Evolutionary conservation across 2,113 vertebrate species (phyloP), one percentile per base, ranked within the genome.

Genomic region (Odocoileus virginianus): DNA sequence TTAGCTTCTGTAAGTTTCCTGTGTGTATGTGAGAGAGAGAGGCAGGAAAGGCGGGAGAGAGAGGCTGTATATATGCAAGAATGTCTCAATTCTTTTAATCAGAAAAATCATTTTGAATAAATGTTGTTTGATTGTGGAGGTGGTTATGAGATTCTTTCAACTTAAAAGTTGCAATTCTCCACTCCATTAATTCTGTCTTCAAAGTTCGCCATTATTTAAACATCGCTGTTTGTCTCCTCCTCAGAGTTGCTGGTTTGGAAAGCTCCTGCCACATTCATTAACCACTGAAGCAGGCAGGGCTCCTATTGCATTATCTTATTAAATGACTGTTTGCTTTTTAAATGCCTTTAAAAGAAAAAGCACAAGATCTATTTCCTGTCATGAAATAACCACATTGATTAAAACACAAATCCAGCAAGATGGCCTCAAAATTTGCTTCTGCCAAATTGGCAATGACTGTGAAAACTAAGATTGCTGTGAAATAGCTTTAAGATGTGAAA

Each of bases 201-300:
- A 94, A 67, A 97, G 25, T 91, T 97, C 57, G 54, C 95, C 71
- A 74, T 96, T 96, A 87, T 95, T 98, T 97, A 96, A 98, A 95
- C 43, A 57, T 45, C 8, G 7, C 55, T 92, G 89, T 98, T 95
- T 96, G 79, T 97, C 89, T 95, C 43, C 61, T 89, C 76, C 89
- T 97, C 94, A 85, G 89, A 95, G 28, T 25, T 92, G 57, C 96
- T 96, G 89, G 84, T 95, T 98, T 96, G 95, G 83, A 97, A 97
- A 96, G 78, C 97, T 94, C n/a, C 64, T 85, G 45, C 47, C 71
- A 93, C 47, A 87, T 94, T 91, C 86, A 98, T 93, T 93, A 97
- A 82, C 88, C 86, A 91, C 16, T 10, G 67, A 96, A 86, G 55
- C 50, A 82, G 86, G 67, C 74, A 30, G 91, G 67, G 13, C 64